These are phyloP conservation scores for Candidula unifasciata DNA, from an alignment of 2,888 invertebrate species.

Conservation along the genomic window DNA sequence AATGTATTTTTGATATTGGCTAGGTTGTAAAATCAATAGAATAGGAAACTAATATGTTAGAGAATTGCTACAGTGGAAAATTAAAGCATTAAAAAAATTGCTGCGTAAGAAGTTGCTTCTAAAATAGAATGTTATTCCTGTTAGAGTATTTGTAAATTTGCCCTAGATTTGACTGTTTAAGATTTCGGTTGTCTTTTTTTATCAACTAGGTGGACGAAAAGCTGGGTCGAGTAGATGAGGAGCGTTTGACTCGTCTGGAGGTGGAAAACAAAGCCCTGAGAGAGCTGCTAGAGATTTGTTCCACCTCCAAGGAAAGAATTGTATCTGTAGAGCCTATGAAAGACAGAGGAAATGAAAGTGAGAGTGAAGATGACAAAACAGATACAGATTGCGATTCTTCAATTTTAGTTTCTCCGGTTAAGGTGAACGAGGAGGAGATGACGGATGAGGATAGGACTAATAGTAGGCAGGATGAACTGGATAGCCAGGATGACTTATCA, in stretches of 20 bases:
- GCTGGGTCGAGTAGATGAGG: conserved; percentile 85
- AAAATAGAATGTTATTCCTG: too few species aligned
- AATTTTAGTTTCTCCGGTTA: conserved; percentile 23
- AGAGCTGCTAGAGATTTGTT: conserved; percentile 87
- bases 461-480: neutral
- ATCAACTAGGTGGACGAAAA: conserved; percentile 87
- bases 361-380: conserved; percentile 41
- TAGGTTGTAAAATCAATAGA: too few species aligned
- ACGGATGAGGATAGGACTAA: conserved; percentile 3
- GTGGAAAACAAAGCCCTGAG: conserved; percentile 93
- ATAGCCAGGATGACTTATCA: too few species aligned
- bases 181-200: neutral
- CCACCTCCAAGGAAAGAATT: conserved; percentile 56
- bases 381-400: conserved; percentile 45
- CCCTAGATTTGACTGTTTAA: neutral
- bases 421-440: neutral
- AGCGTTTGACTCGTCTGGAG: conserved; percentile 87
- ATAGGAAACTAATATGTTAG: too few species aligned
- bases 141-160: too few species aligned
- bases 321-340: conserved; percentile 2
- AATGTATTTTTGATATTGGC: neutral
- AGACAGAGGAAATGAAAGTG: neutral
- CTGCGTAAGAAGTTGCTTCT: too few species aligned
- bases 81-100: too few species aligned
- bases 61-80: too few species aligned